Evolutionary conservation across 2,888 invertebrate species (phyloP).

Genomic region (Xestobium rufovillosum): DNA sequence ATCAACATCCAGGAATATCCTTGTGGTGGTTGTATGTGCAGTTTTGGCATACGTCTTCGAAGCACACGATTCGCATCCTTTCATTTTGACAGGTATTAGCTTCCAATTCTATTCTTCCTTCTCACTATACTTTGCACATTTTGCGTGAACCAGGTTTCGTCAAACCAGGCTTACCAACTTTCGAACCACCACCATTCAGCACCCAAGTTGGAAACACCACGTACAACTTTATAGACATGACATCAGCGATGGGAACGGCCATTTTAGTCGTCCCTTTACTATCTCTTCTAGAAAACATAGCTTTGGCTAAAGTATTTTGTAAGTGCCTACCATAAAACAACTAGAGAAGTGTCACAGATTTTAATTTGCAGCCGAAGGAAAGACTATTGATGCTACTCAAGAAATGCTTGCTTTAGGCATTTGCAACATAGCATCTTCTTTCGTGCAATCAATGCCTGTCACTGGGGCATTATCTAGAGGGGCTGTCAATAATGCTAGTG

Average conservation of each 20-base stretch:
- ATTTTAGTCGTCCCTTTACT: slow-evolving; percentile 60
- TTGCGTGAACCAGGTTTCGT: slow-evolving; percentile 50
- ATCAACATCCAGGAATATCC: slow-evolving; percentile 67
- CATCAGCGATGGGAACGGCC: slow-evolving; percentile 55
- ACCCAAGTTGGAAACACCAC: slow-evolving; percentile 52
- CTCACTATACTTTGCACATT: slow-evolving; percentile 1
- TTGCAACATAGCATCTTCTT: slow-evolving; percentile 59
- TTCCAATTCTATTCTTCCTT: slow-evolving; percentile 2
- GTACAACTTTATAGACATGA: slow-evolving; percentile 49
- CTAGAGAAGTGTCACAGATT: background rate
- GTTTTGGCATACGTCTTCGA: slow-evolving; percentile 60
- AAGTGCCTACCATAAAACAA: slow-evolving; percentile 22
- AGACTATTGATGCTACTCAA: slow-evolving; percentile 59
- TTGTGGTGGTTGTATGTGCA: slow-evolving; percentile 64
- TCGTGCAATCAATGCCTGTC: slow-evolving; percentile 62
- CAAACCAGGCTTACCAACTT: slow-evolving; percentile 60
- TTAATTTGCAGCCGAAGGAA: slow-evolving; percentile 50
- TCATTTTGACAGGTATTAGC: slow-evolving; percentile 54
- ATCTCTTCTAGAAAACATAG: slow-evolving; percentile 62
- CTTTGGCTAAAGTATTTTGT: slow-evolving; percentile 63
- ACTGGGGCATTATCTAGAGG: slow-evolving; percentile 55
- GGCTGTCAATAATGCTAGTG: slow-evolving; percentile 65
- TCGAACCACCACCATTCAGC: slow-evolving; percentile 59
- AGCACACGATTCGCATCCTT: slow-evolving; percentile 50
- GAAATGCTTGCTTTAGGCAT: slow-evolving; percentile 61